Percentiles rank a stretch among this genome's conserved stretches.
Evolutionary conservation across 2,888 invertebrate species (phyloP).

Genomic region (Graphium colonna): DNA sequence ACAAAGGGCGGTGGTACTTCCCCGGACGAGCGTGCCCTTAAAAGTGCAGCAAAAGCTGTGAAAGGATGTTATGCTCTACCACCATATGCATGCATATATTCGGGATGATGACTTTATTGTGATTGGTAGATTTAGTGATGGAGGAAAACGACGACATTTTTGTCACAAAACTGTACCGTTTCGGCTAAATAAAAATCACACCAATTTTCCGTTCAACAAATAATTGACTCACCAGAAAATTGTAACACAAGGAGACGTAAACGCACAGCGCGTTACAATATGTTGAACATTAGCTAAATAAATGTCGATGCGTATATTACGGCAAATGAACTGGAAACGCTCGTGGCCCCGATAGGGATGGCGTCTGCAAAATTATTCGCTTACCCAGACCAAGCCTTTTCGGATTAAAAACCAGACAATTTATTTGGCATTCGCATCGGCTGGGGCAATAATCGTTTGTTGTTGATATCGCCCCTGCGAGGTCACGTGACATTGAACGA

Average conservation of each 20-base stretch:
- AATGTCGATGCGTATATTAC: not conserved
- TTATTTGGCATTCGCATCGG: not conserved
- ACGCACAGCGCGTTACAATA: not conserved
- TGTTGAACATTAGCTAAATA: not conserved
- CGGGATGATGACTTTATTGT: no score
- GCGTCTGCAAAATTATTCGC: not conserved
- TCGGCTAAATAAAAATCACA: no score
- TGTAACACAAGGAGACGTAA: not conserved
- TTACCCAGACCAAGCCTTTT: not conserved
- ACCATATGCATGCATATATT: no score
- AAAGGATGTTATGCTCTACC: no score
- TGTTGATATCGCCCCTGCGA: not conserved
- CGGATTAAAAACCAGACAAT: constrained; percentile 1
- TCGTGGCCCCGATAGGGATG: not conserved
- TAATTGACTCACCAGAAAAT: not conserved
- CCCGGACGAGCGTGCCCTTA: no score
- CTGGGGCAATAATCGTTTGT: not conserved
- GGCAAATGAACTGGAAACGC: not conserved
- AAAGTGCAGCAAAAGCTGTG: no score
- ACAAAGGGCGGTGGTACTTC: no score
- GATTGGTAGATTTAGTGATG: no score
- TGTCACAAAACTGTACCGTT: no score
- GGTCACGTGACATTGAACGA: not conserved
- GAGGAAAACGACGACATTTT: no score
- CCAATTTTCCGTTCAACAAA: no score